Evolutionary conservation across 2,888 invertebrate species (phyloP), one percentile per base, ranked within the genome.

Genomic region (Anorthoa munda): DNA sequence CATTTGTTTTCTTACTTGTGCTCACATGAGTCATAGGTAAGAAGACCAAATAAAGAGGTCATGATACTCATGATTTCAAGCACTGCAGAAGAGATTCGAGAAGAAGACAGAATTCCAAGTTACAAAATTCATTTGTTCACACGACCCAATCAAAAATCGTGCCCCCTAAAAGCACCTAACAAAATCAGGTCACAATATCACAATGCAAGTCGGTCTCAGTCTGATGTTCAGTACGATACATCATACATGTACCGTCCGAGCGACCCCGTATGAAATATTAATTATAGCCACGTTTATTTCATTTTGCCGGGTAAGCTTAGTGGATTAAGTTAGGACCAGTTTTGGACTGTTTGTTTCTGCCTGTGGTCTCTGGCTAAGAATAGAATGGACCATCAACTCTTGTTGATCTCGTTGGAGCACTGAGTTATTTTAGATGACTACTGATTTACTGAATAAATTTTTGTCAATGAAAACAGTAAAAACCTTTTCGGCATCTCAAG

Each of bases 141-240:
- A 51, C 15, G 15, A 31, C 13, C 21, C 31, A 67, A 21, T 66
- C 21, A 45, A 77, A 66, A 65, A 58, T 78, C 79, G 76, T 69
- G 65, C 59, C 12, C 0, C 58, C 23, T 90, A 90, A 91, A 90
- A 55, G 79, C 63, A 71, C 64, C 56, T 59, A 21, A 66, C 78
- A 69, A 84, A 92, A 92, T 87, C 88, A 87, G 92, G 92, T 91
- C 92, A 91, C 86, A 87, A 86, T 89, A 88, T 87, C 88, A 90
- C 90, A 91, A 92, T 91, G 86, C 88, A 81, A 86, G 86, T 85
- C 83, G 87, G 85, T 79, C 85, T 83, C 84, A 85, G 83, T 86
- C 82, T 83, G 89, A 79, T 87, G 82, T 86, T 82, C 83, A 85
- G 79, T 79, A 81, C 84, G 88, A 88, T 91, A 91, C 90, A 89